A percentile compares a stretch with the other conserved stretches of the same genome.
phyloP scores from a whole-genome alignment of 2,888 invertebrate species.

The Sarcophaga carnaria region DNA sequence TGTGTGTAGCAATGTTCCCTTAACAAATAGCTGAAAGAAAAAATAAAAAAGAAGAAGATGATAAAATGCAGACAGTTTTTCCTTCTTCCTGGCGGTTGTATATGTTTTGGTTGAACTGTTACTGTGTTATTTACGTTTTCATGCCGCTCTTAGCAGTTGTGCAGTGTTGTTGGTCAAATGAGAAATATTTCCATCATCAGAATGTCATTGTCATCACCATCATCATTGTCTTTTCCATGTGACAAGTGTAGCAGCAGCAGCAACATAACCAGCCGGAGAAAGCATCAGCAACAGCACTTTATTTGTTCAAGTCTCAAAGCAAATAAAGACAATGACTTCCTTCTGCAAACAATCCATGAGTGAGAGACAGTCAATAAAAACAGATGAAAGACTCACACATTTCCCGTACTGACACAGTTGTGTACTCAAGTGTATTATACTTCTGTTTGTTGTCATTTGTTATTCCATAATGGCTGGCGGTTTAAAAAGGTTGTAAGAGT shows the following conservation, averaged over 20 bases:
- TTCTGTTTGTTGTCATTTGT: too few species aligned
- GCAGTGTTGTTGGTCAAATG: slow-evolving; percentile 31
- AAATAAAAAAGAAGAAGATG: slow-evolving; percentile 1
- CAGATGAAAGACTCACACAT: background rate
- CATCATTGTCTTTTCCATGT: background rate
- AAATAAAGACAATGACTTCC: slow-evolving; percentile 49
- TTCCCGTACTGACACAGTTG: background rate
- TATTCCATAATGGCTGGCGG: background rate
- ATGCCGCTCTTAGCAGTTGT: background rate
- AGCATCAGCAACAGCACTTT: background rate
- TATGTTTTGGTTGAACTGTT: slow-evolving; percentile 21
- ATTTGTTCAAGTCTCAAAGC: slow-evolving; percentile 7
- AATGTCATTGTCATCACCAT: slow-evolving; percentile 25
- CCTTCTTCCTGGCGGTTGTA: background rate
- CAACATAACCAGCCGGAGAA: background rate
- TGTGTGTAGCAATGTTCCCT: background rate
- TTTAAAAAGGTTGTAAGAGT: background rate
- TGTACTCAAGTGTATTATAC: too few species aligned
- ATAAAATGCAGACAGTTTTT: slow-evolving; percentile 3
- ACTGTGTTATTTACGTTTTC: slow-evolving; percentile 26
- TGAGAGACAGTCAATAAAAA: background rate
- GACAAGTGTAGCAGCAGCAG: background rate
- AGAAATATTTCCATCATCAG: slow-evolving; percentile 33
- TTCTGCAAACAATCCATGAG: background rate
- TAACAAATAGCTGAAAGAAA: background rate